Evolutionary conservation across 2,797 vertebrate species (phyloP), one percentile per base, ranked within the genome.

Genomic region (Capromys pilorides): DNA sequence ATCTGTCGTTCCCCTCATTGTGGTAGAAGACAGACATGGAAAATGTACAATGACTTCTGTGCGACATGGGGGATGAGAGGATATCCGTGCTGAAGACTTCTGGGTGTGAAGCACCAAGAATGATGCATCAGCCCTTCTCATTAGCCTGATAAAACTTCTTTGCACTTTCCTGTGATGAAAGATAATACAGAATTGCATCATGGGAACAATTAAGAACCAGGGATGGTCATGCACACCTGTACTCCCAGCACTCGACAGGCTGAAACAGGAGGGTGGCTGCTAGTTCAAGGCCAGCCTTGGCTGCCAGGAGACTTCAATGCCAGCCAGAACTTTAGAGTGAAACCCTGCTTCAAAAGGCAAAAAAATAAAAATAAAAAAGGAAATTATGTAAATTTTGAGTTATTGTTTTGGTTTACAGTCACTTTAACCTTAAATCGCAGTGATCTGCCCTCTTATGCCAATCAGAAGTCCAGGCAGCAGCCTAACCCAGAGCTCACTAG

Each of bases 391-490:
- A 13, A 75, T n/a, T 49, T 69, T 61, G 6, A 54, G 54, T 69
- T 21, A 39, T 64, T 78, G 45, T 79, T 95, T 57, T 45, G 1
- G 45, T 14, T 81, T 96, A 14, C 8, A 87, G 45, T 49, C 49
- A 54, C 36, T 28, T 88, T 69, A 86, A 82, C 45, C 36, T 95
- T 77, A 88, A 91, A 78, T 79, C 12, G 28, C 80, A 93, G 57
- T 81, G 69, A 88, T 57, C 83, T 90, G 18, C 62, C 51, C 33
- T 86, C 49, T 94, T 73, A 54, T 22, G 73, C 22, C 61, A 89
- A 49, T 61, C 59, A 79, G 45, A 7, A 86, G 14, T 36, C 80
- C 87, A 87, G 61, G 19, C 22, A 69, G 51, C 49, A 16, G 45
- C 33, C n/a, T 66, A 49, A 28, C 45, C 31, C 67, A 77, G 26